phyloP scores from a whole-genome alignment of 2,113 vertebrate genomes.

The Anhinga anhinga region DNA sequence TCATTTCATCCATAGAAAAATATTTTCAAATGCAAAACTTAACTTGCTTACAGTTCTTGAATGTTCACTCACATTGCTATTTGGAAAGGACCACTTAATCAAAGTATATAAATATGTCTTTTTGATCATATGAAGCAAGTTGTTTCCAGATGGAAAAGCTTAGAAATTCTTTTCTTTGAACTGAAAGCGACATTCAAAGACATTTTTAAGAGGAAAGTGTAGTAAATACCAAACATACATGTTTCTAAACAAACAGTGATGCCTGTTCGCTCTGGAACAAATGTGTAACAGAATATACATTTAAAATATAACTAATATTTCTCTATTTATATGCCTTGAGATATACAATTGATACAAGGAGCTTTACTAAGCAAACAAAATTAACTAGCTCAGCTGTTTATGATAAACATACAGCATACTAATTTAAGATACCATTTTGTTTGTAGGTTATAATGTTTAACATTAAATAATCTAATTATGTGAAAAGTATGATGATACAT shows the following conservation, averaged over 20 bases:
- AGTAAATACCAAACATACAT: background rate
- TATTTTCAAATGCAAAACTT: background rate
- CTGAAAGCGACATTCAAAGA: slow-evolving; percentile 3
- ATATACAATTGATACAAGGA: background rate
- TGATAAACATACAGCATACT: background rate
- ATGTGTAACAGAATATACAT: background rate
- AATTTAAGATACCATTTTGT: background rate
- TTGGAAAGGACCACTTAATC: background rate
- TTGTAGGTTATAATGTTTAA: background rate
- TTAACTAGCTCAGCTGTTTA: background rate
- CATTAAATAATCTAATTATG: background rate
- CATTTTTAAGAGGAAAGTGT: background rate
- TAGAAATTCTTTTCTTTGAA: background rate
- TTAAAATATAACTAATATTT: background rate
- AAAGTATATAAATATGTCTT: background rate
- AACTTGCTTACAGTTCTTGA: background rate
- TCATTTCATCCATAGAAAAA: background rate
- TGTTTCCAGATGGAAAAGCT: slow-evolving; percentile 3
- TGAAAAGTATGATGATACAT: background rate
- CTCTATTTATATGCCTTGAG: background rate
- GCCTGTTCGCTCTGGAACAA: background rate
- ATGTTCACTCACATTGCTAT: background rate
- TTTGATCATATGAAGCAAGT: slow-evolving; percentile 14
- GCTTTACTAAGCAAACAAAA: background rate
- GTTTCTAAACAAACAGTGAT: background rate